These are phyloP conservation scores for Dicrurus megarhynchus DNA, from an alignment of 2,113 vertebrate genomes.

Conservation along the genomic window DNA sequence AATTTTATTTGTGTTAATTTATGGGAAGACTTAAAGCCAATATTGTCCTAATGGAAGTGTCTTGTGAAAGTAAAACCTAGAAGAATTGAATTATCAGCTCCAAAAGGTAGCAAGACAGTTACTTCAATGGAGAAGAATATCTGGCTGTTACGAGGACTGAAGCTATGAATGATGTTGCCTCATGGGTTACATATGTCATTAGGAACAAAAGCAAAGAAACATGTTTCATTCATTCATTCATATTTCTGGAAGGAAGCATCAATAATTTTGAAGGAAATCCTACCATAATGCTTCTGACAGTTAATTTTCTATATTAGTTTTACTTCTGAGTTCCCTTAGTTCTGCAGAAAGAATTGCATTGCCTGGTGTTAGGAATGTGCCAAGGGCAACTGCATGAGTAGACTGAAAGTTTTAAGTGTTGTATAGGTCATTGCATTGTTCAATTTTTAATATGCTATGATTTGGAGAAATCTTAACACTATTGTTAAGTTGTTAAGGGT, in stretches of 20 bases:
- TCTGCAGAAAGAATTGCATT: neutral
- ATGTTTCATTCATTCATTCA: neutral
- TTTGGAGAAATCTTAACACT: neutral
- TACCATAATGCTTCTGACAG: neutral
- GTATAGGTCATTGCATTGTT: neutral
- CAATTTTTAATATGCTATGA: neutral
- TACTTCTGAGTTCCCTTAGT: neutral
- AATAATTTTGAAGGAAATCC: neutral
- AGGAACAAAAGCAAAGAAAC: neutral
- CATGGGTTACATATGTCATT: neutral
- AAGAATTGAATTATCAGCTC: conserved; percentile 15
- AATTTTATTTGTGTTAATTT: conserved; percentile 24
- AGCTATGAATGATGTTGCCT: neutral
- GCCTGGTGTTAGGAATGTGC: neutral
- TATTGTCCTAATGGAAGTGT: neutral
- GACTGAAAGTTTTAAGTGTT: neutral
- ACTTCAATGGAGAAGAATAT: neutral
- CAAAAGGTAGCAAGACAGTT: neutral
- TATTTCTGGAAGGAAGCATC: neutral
- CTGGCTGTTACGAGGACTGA: neutral
- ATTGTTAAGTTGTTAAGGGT: neutral
- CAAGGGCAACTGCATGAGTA: neutral
- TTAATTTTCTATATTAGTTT: neutral
- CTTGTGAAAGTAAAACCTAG: neutral
- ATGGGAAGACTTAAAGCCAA: neutral